A percentile compares a stretch with the other conserved stretches of the same genome.
phyloP scores from a whole-genome alignment of 1,140 invertebrate species.

The Drosophila bifasciata region DNA sequence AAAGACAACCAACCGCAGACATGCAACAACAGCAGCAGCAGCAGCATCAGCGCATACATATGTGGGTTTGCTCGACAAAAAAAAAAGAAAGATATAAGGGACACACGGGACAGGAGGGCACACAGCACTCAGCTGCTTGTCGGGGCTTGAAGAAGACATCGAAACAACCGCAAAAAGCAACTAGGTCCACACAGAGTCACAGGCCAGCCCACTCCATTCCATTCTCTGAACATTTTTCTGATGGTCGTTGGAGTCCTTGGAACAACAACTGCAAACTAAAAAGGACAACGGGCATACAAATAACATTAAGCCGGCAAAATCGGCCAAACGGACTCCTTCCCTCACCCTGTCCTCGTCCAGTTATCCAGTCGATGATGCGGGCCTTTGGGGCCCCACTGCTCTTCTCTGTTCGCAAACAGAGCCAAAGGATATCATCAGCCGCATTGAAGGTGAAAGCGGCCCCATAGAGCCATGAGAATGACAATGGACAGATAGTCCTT shows the following conservation, averaged over 20 bases:
- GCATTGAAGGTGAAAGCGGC: slow-evolving; percentile 74
- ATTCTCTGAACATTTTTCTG: slow-evolving; percentile 6
- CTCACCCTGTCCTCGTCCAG: neutral
- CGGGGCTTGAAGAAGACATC: slow-evolving; percentile 73
- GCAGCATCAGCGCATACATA: slow-evolving; percentile 31
- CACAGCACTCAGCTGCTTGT: slow-evolving; percentile 72
- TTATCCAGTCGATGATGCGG: slow-evolving; percentile 53
- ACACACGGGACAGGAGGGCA: slow-evolving; percentile 56
- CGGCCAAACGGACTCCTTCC: slow-evolving; percentile 54
- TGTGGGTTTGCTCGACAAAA: slow-evolving; percentile 41
- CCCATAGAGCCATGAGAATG: slow-evolving; percentile 75
- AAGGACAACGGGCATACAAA: slow-evolving; percentile 81
- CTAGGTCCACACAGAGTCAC: slow-evolving; percentile 6
- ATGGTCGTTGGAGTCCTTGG: slow-evolving; percentile 57
- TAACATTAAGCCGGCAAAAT: slow-evolving; percentile 79
- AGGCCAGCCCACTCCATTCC: neutral
- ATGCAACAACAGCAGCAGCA: slow-evolving; percentile 49
- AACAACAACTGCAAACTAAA: slow-evolving; percentile 78
- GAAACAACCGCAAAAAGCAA: slow-evolving; percentile 66
- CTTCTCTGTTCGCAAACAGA: slow-evolving; percentile 33
- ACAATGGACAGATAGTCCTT: slow-evolving; percentile 49
- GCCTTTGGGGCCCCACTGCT: slow-evolving; percentile 32
- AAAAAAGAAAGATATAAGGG: slow-evolving; percentile 28
- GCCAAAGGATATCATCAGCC: slow-evolving; percentile 68
- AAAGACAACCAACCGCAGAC: slow-evolving; percentile 81